Evolutionary conservation across 2,888 invertebrate species (phyloP).

Genomic region (Caenorhabditis panamensis): DNA sequence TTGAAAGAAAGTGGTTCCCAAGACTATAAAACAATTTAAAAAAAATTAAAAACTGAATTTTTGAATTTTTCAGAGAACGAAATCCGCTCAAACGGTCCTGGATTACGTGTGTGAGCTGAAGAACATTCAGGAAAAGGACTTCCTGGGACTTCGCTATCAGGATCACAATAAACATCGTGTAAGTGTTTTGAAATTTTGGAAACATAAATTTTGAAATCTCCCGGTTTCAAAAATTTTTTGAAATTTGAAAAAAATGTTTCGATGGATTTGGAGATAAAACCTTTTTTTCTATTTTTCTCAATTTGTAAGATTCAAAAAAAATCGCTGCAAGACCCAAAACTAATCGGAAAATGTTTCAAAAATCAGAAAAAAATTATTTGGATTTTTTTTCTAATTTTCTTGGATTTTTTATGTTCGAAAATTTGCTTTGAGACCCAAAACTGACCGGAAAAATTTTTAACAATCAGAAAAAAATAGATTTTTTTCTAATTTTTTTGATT

Average conservation of each 20-base stretch:
- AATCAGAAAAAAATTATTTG: too few relatives aligned
- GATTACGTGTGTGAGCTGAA: constrained; percentile 93
- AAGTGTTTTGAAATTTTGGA: constrained; percentile 80
- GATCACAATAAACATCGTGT: constrained; percentile 92
- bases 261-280: too few relatives aligned
- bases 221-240: background rate
- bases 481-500: too few relatives aligned
- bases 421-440: too few relatives aligned
- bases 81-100: constrained; percentile 89
- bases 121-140: constrained; percentile 93
- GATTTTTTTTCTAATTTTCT: too few relatives aligned
- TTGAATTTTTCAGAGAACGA: constrained; percentile 81
- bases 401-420: too few relatives aligned
- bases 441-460: too few relatives aligned
- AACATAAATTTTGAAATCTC: background rate
- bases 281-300: background rate
- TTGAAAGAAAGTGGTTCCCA: too few relatives aligned
- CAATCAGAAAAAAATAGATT: too few relatives aligned
- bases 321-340: too few relatives aligned
- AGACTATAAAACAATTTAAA: constrained; percentile 1
- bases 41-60: constrained; percentile 2
- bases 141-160: constrained; percentile 94
- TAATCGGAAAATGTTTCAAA: too few relatives aligned
- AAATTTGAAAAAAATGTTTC: too few relatives aligned
- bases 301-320: background rate